Percentiles rank a stretch among this genome's conserved stretches.
phyloP scores from a whole-genome alignment of 2,888 invertebrate species.

The Pristionchus arcanus region DNA sequence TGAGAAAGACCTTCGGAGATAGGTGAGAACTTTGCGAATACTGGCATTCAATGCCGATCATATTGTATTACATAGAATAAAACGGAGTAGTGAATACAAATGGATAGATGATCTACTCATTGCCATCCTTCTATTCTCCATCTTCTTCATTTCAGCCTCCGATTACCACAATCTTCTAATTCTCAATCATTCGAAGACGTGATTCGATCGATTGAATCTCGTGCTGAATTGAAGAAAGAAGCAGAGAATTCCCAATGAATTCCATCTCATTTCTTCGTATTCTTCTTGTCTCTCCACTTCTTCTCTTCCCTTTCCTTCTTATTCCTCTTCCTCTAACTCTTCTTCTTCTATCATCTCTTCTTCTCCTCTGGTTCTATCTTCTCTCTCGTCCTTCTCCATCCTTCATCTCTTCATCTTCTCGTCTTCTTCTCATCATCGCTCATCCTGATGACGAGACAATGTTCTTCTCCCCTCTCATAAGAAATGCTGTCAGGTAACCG shows the following conservation, averaged over 20 bases:
- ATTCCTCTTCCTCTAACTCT: slow-evolving; percentile 21
- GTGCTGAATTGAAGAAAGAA: slow-evolving; percentile 26
- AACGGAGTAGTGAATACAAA: neutral
- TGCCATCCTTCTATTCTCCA: neutral
- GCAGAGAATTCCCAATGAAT: neutral
- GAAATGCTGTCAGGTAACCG: slow-evolving; percentile 55
- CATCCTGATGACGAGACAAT: slow-evolving; percentile 99
- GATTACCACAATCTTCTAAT: slow-evolving; percentile 65
- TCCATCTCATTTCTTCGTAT: neutral
- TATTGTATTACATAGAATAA: too few species aligned
- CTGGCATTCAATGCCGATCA: too few species aligned
- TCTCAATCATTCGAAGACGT: slow-evolving; percentile 70
- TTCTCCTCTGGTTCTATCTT: neutral
- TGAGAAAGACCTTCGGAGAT: slow-evolving; percentile 69
- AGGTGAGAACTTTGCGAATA: neutral
- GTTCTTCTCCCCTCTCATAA: slow-evolving; percentile 92
- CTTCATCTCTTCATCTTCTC: neutral
- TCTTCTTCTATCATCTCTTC: neutral
- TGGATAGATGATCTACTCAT: neutral
- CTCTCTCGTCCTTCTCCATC: neutral
- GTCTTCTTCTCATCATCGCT: slow-evolving; percentile 84
- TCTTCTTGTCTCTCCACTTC: neutral
- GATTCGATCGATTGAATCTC: slow-evolving; percentile 53
- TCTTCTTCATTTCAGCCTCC: slow-evolving; percentile 49
- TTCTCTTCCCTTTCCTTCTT: neutral